A percentile compares a stretch with the other conserved stretches of the same genome.
Conservation (phyloP, 1,140 invertebrate species). For the Dinothrombium tinctorium region DNA sequence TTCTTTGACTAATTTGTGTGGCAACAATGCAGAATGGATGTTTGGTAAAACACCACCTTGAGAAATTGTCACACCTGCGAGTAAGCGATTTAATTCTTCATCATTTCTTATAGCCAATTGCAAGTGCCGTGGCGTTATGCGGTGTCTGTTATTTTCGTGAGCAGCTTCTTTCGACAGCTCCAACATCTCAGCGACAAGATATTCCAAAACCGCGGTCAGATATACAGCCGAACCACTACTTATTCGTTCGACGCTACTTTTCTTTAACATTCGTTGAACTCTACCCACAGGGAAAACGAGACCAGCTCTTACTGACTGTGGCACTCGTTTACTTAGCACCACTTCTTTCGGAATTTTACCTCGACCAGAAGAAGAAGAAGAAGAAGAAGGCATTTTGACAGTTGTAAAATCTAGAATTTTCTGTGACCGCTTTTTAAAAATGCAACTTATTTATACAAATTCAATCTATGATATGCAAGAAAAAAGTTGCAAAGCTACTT, state of each 20-base stretch:
- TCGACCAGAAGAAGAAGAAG: too few species aligned
- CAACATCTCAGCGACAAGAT: constrained; percentile 32
- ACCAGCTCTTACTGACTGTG: too few species aligned
- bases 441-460: too few species aligned
- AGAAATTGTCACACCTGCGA: constrained; percentile 56
- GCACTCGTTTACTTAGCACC: too few species aligned
- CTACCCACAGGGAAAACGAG: too few species aligned
- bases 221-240: constrained; percentile 30
- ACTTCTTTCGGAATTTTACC: too few species aligned
- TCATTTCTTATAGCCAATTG: constrained; percentile 62
- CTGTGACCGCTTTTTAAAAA: too few species aligned
- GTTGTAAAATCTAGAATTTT: too few species aligned
- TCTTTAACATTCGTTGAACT: constrained; percentile 39
- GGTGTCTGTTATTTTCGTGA: constrained; percentile 29
- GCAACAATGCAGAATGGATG: too few species aligned
- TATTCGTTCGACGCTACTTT: constrained; percentile 33
- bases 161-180: constrained; percentile 45
- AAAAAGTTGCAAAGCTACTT: too few species aligned
- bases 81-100: constrained; percentile 51
- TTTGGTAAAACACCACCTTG: constrained; percentile 65
- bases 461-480: too few species aligned
- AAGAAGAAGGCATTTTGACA: too few species aligned
- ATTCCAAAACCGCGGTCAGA: constrained; percentile 29
- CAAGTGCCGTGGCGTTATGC: constrained; percentile 56
- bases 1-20: constrained; percentile 40